Conservation (phyloP, 2,888 invertebrate species). For the Folsomia candida region DNA sequence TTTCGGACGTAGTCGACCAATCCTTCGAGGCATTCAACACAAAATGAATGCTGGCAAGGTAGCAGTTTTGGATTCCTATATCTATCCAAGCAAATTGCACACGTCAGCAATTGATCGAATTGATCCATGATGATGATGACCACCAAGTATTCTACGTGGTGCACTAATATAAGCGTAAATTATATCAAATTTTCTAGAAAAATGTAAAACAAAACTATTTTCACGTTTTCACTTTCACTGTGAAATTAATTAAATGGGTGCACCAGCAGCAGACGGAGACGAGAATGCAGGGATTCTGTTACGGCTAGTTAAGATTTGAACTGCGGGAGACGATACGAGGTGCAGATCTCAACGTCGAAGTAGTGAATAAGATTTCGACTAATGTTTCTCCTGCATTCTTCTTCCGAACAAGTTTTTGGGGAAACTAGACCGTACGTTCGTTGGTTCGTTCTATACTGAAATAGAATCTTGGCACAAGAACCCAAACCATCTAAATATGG, state of each 20-base stretch:
- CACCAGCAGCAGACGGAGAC: background rate
- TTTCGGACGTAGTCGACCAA: conserved; percentile 90
- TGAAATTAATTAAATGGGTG: background rate
- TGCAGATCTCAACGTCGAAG: background rate
- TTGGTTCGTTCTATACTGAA: conserved; percentile 7
- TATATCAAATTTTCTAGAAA: background rate
- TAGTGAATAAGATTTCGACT: background rate
- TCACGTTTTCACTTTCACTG: conserved; percentile 7
- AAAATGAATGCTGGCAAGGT: conserved; percentile 99
- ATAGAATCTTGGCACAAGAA: conserved; percentile 37
- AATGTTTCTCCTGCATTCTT: background rate
- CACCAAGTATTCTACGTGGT: background rate
- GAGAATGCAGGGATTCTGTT: background rate
- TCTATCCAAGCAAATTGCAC: conserved; percentile 93
- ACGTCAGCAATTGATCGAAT: conserved; percentile 95
- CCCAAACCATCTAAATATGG: conserved; percentile 44
- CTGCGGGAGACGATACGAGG: background rate
- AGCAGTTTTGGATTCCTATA: conserved; percentile 96
- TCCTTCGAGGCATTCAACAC: conserved; percentile 98
- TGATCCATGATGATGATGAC: conserved; percentile 72
- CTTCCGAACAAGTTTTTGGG: background rate
- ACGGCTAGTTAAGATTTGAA: background rate
- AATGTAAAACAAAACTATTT: background rate
- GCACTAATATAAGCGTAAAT: background rate
- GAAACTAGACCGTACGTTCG: conserved; percentile 21